Base-by-base conservation (phyloP, 2,888 invertebrate genomes). In the Cartodere bifasciata region DNA sequence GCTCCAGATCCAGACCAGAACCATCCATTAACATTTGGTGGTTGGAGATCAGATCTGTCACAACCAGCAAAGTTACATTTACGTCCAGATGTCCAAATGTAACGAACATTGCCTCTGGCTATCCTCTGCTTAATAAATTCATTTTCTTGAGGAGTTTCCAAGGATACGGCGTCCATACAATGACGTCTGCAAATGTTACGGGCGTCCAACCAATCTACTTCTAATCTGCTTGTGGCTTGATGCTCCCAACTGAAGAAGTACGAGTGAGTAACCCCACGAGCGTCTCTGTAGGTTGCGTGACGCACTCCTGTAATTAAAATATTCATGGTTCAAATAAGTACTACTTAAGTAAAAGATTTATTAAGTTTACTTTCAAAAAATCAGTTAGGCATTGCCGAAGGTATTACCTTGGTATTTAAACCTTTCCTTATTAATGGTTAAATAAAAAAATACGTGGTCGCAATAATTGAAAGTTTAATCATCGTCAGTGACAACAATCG, bases 221-320 rank as follows among this genome's bases (percentile, higher is more conserved):
- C 86, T 40, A 36, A 30, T 11, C 29, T 33, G 45, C 80, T 72
- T 14, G 86, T 87, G 2, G 86, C 82, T 28, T 70, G 70, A 55
- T 87, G 86, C 47, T 86, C 85, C 86, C 86, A 86, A 55, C 86
- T 86, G 75, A 88, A 88, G 79, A 88, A 90, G 65, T 90, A 90
- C 13, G 87, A 84, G 57, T 88, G 88, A 4, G 81, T 75, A 14
- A 87, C 84, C 25, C 87, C 87, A 33, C 87, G 70, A 7, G 81
- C 86, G 56, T 88, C 88, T 45, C 86, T 75, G 63, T 87, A 88
- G 10, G 81, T 79, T 23, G 87, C 80, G 55, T 88, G 88, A 40
- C 86, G 76, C 17, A 88, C 87, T 49, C 86, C 86, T 86, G 55
- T 24, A 49, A 46, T 28, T 31, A 26, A 17, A 38, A 33, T 34